phyloP scores from a whole-genome alignment of 2,113 vertebrate species.

The Argyrosomus japonicus region DNA sequence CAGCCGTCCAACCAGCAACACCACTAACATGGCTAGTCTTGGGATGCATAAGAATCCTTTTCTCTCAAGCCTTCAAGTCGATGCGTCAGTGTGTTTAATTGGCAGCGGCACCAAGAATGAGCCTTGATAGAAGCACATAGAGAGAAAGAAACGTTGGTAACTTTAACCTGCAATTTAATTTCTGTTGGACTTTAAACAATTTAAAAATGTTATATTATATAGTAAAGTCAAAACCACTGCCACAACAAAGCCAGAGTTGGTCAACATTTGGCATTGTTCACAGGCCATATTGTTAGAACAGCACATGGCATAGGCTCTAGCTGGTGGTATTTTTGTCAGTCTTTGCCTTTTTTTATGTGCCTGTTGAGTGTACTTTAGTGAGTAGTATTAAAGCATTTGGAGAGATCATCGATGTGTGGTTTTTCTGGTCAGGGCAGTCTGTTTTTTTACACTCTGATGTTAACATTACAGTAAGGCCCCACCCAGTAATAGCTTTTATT shows the following conservation, averaged over 20 bases:
- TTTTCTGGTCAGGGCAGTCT: not conserved
- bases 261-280: not conserved
- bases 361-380: not conserved
- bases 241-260: constrained; percentile 32
- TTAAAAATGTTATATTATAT: constrained; percentile 1
- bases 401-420: not conserved
- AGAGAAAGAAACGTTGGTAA: not conserved
- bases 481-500: constrained; percentile 6
- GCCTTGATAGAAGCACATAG: not conserved
- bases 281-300: not conserved
- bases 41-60: not conserved
- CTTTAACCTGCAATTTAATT: constrained; percentile 27
- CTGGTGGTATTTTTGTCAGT: not conserved
- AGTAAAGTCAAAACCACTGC: constrained; percentile 11
- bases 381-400: not conserved
- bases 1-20: too few relatives aligned
- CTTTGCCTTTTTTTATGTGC: not conserved
- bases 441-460: constrained; percentile 2
- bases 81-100: not conserved
- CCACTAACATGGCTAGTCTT: not conserved
- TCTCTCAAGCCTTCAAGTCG: not conserved
- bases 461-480: not conserved
- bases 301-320: not conserved
- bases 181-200: not conserved
- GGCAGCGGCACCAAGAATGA: not conserved